Evolutionary conservation across 2,888 invertebrate species (phyloP), one percentile per base, ranked within the genome.

Genomic region (Ochlodes sylvanus): DNA sequence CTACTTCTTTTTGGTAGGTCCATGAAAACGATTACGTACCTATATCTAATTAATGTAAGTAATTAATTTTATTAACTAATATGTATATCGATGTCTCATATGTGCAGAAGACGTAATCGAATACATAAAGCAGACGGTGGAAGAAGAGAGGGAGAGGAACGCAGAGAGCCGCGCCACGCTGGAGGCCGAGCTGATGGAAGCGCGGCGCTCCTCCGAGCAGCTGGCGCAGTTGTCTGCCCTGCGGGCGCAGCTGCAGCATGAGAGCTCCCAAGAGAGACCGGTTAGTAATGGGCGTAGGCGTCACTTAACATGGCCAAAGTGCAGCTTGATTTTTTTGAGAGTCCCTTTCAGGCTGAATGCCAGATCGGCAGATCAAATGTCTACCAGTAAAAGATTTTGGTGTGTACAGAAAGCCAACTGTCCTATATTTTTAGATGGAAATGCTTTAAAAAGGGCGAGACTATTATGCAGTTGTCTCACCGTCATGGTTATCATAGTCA

Each of bases 111-210:
- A 92, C 54, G 85, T 89, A n/a, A 87, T 92, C 71, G 80, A 77
- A 34, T 93, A 92, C 76, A 83, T 92, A 62, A 89, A 83, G 72
- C 84, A 83, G 56, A 85, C 86, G 0, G 88, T 93, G 0, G 91
- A 91, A 70, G 91, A 92, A n/a, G 92, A 92, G 69, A 76, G 91
- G 0, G 82, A 85, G 63, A 77, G 87, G 54, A 92, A 91, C 67
- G 87, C 86, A 0, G 89, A 90, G 72, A 89, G 77, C 71, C 81
- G 88, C 2, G 86, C 86, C 0, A 80, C 82, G 7, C 68, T 92
- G 17, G 90, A 90, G 42, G 78, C 81, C 0, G 92, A 92, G 76
- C 72, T 92, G 72, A 44, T 80, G 66, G 92, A 90, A 41, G 87
- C 88, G 0, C 77, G 90, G 10, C 72, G 90, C 21, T 86, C 88